Evolutionary conservation across 23 tunicate species (phyloP).

Genomic region (Styela plicata): DNA sequence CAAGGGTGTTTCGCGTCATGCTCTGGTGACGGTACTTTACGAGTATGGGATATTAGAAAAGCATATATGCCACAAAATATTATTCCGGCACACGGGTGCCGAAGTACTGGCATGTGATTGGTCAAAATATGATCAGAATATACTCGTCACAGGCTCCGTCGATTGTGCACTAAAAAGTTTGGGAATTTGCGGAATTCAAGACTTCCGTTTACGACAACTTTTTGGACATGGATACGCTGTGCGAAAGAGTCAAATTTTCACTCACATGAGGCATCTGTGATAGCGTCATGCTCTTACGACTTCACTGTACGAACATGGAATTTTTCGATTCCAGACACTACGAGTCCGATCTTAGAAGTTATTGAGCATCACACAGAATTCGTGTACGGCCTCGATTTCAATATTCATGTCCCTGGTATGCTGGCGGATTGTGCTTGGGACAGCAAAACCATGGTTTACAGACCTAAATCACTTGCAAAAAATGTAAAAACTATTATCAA

Average conservation of each 20-base stretch:
- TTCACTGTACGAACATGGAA: conserved; percentile 86
- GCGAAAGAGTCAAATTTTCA: conserved; percentile 66
- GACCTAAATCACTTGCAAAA: conserved; percentile 41
- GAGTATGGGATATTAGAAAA: conserved; percentile 75
- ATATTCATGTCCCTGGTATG: conserved; percentile 65
- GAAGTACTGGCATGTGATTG: conserved; percentile 94
- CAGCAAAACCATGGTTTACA: conserved; percentile 42
- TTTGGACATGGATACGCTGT: conserved; percentile 84
- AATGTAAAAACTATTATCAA: too few relatives aligned
- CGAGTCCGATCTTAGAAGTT: conserved; percentile 64
- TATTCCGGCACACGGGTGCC: conserved; percentile 72
- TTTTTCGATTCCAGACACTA: conserved; percentile 50
- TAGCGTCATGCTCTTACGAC: conserved; percentile 79
- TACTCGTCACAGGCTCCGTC: conserved; percentile 82
- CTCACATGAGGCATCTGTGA: conserved; percentile 48
- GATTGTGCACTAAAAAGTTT: conserved; percentile 83
- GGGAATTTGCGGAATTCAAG: conserved; percentile 80
- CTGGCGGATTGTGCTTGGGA: conserved; percentile 92
- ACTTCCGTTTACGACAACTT: conserved; percentile 45
- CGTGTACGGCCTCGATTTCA: conserved; percentile 87
- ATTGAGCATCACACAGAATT: conserved; percentile 89
- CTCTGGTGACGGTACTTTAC: conserved; percentile 90
- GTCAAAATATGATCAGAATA: conserved; percentile 79
- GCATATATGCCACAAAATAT: conserved; percentile 61
- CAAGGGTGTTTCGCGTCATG: conserved; percentile 50